Conservation (phyloP, 2,888 invertebrate species). For the Andrena bicolor region DNA sequence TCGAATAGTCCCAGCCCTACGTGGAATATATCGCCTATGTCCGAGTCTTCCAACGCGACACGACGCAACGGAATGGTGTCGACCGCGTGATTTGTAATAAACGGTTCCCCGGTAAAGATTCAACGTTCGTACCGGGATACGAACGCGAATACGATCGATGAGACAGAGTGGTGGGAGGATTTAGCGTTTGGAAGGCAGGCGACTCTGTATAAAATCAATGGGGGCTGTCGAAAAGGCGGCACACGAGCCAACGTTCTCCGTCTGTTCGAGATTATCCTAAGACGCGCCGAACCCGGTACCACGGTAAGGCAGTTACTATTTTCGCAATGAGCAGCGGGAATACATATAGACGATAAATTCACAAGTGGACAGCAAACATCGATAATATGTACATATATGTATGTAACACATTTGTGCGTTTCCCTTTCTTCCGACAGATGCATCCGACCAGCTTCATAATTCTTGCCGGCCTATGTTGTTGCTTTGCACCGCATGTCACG, state of each 20-base stretch:
- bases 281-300: neutral
- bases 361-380: no score
- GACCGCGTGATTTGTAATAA: constrained; percentile 21
- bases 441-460: constrained; percentile 61
- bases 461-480: constrained; percentile 67
- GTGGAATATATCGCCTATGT: no score
- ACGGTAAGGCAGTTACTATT: constrained; percentile 18
- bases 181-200: constrained; percentile 48
- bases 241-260: constrained; percentile 4
- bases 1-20: no score
- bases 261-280: constrained; percentile 1
- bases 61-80: neutral
- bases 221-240: constrained; percentile 29
- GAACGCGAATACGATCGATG: neutral
- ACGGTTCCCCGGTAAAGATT: neutral
- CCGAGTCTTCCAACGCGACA: no score
- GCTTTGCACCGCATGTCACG: constrained; percentile 54
- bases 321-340: no score
- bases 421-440: constrained; percentile 68
- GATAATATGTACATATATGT: no score
- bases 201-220: constrained; percentile 78
- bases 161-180: constrained; percentile 38
- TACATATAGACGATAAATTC: no score
- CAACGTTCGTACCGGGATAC: constrained; percentile 11
- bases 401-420: neutral